Conservation (phyloP, 2,113 vertebrate genomes). For the Corythornis madagascariensis region DNA sequence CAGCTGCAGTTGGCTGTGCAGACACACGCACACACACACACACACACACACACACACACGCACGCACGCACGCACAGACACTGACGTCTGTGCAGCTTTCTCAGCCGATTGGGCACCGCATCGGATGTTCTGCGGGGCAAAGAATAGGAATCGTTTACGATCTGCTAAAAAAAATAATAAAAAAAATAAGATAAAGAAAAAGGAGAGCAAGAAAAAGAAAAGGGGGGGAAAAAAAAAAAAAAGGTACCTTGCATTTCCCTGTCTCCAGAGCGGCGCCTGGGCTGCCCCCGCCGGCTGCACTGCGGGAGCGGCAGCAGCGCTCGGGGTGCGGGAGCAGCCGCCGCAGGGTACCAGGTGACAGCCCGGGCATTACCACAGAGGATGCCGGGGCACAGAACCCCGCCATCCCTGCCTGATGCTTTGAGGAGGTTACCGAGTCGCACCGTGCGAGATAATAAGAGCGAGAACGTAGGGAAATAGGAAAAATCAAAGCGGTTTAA, state of each 20-base stretch:
- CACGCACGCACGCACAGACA: conserved; percentile 12
- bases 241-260: conserved; percentile 54
- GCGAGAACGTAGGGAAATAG: neutral
- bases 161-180: conserved; percentile 37
- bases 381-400: neutral
- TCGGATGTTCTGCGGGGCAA: conserved; percentile 86
- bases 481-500: neutral
- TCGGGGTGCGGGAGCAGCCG: neutral
- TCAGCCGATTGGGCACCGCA: conserved; percentile 81
- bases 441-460: neutral
- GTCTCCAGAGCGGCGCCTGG: conserved; percentile 40
- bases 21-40: neutral
- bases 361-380: neutral
- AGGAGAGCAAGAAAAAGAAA: neutral
- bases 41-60: neutral
- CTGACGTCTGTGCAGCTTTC: conserved; percentile 80
- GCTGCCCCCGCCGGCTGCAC: neutral
- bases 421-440: neutral
- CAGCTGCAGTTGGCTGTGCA: conserved; percentile 70
- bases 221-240: neutral
- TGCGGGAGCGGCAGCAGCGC: neutral
- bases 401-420: neutral
- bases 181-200: conserved; percentile 5
- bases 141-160: conserved; percentile 74
- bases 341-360: neutral